These are phyloP conservation scores for Lymantria monacha DNA, from an alignment of 2,888 invertebrate species.

Conservation along the genomic window DNA sequence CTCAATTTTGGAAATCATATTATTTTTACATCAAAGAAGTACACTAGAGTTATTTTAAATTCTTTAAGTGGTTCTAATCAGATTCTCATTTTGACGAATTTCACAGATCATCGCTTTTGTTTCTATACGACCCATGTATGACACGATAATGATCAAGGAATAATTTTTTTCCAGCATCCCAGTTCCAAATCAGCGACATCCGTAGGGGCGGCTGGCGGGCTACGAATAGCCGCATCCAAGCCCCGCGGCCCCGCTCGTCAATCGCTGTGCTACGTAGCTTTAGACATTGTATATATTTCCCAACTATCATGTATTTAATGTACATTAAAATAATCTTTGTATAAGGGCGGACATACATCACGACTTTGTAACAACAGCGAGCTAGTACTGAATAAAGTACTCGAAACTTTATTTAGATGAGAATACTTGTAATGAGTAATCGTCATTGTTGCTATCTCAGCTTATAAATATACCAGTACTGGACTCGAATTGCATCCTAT, in stretches of 20 bases:
- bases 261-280: not conserved
- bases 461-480: not conserved
- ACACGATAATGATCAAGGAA: no score
- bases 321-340: no score
- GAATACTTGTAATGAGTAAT: not conserved
- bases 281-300: not conserved
- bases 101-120: no score
- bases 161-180: slow-evolving; percentile 63
- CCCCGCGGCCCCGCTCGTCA: not conserved
- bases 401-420: not conserved
- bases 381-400: not conserved
- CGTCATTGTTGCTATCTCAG: not conserved
- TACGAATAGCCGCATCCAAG: slow-evolving; percentile 37
- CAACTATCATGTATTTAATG: no score
- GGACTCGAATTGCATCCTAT: no score
- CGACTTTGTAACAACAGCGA: not conserved
- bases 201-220: slow-evolving; percentile 50
- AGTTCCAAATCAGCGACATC: slow-evolving; percentile 70
- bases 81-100: no score
- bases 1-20: no score
- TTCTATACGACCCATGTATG: no score
- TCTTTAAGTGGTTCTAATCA: no score
- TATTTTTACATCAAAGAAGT: no score
- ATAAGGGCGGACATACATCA: not conserved
- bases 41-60: no score